Base-by-base conservation (phyloP, 2,113 vertebrate species). In the Pterocles burchelli region DNA sequence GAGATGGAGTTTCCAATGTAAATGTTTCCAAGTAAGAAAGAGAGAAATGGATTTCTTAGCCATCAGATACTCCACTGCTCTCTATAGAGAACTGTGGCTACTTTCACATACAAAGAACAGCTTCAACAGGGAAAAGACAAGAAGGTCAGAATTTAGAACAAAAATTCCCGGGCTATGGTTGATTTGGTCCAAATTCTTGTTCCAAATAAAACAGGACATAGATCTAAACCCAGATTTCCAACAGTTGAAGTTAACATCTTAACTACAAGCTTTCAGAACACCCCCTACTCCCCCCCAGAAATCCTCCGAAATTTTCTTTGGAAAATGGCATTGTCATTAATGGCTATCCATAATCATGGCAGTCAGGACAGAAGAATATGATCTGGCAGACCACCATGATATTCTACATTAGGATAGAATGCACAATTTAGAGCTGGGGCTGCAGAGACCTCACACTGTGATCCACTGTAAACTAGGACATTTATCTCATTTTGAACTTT, bases 1-100 rank as follows among this genome's bases (percentile, higher is more conserved):
- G 29, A 66, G 31, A 66, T 55, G 41, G 36, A 90, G 51, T 96
- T 94, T 94, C 88, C 86, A 93, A 93, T 73, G 87, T 81, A 74
- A 87, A 74, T 46, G 33, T 66, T 92, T 91, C 61, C 73, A 91
- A 70, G 36, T 46, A 70, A 74, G 55, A 84, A 82, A 92, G 38
- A 65, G 13, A 81, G n/a, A 81, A 86, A 34, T 22, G 3, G 8
- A 63, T 79, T 88, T 70, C 33, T 92, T 55, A 80, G 45, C 58
- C 59, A 52, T 58, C 31, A 88, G 36, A 76, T 83, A 80, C 55
- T 61, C 18, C 19, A 76, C 15, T 81, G 62, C 16, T 17, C 20
- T 49, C 48, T 85, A 52, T 83, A 4, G 24, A 46, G 67, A 82
- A 31, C 6, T n/a, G 20, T 48, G n/a, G 11, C 36, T 71, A 48